Base-by-base conservation (phyloP, 2,888 invertebrate genomes). In the Ormia ochracea region DNA sequence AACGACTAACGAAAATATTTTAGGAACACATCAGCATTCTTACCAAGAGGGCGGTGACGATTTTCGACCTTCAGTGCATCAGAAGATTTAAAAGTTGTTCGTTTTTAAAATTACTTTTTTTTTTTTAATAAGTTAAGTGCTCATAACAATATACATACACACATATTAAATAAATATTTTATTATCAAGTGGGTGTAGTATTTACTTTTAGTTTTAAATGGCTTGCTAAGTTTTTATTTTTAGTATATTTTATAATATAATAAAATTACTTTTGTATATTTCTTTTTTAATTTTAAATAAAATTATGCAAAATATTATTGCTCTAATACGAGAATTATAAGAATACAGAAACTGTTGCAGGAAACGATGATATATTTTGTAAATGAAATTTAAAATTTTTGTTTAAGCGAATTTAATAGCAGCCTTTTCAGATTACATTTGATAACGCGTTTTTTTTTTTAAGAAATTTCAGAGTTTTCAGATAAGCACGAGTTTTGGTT, bases 41-140 rank as follows among this genome's bases (percentile, higher is more conserved):
- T 81, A 56, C 41, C 77, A 78, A 28, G 76, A 81, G n/a, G 94
- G 93, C 14, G 94, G 94, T 7, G 94, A 95, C 87, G 94, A 95
- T 84, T 91, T 95, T n/a, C 91, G 95, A 82, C 91, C 94, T 85
- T 92, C 94, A 59, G 90, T 95, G 54, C 94, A 95, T 86, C 94
- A 94, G 83, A 95, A 95, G 90, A 93, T 95, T 89, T 95, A 93
- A 93, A 77, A 45, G 21, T 31, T 68, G n/a, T 14, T 48, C 12
- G 12, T 19, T 12, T 50, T 54, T 28, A 17, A 43, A n/a, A 43
- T 21, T 41, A n/a, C 9, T 63, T 23, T 63, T 21, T 56, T 33
- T 77, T 59, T 50, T 28, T 69, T 14, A 12, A 23, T 63, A 38
- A 48, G 7, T 26, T 70, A 65, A 70, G 56, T 50, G 41, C 31